These are phyloP conservation scores for Musca vetustissima DNA, from an alignment of 1,140 invertebrate species.

Conservation along the genomic window DNA sequence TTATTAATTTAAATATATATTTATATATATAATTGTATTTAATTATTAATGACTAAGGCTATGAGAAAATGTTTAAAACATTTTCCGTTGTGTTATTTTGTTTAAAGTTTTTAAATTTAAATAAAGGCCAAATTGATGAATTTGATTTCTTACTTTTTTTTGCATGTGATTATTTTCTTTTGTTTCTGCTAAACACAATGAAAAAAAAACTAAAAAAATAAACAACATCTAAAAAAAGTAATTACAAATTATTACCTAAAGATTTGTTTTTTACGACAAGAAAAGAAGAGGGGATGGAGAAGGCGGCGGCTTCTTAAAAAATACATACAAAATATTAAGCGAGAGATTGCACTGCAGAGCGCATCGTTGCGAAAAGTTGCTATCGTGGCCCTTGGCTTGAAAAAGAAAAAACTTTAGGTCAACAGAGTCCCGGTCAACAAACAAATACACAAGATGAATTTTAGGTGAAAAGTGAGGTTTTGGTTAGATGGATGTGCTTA, in stretches of 20 bases:
- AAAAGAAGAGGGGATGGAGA: not conserved
- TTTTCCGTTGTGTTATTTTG: not conserved
- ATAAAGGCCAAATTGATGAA: slow-evolving; percentile 17
- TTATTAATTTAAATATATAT: slow-evolving; percentile 7
- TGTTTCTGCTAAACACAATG: slow-evolving; percentile 1
- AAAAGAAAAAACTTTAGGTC: slow-evolving; percentile 21
- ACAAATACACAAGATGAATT: too few relatives aligned
- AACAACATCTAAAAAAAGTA: too few relatives aligned
- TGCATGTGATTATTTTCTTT: not conserved
- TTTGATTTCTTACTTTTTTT: too few relatives aligned
- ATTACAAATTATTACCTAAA: too few relatives aligned
- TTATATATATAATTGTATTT: not conserved
- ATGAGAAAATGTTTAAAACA: slow-evolving; percentile 11
- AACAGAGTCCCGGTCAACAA: too few relatives aligned
- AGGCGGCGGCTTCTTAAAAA: not conserved
- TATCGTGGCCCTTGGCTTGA: too few relatives aligned
- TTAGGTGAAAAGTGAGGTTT: too few relatives aligned
- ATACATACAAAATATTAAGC: not conserved
- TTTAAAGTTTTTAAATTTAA: not conserved
- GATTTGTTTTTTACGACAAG: not conserved
- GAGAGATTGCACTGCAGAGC: slow-evolving; percentile 18
- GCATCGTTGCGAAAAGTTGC: not conserved
- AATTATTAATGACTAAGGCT: not conserved
- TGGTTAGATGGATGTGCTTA: not conserved
- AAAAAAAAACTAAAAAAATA: not conserved